Conservation (phyloP, 2,888 invertebrate genomes). For the Xanthorhoe designata region DNA sequence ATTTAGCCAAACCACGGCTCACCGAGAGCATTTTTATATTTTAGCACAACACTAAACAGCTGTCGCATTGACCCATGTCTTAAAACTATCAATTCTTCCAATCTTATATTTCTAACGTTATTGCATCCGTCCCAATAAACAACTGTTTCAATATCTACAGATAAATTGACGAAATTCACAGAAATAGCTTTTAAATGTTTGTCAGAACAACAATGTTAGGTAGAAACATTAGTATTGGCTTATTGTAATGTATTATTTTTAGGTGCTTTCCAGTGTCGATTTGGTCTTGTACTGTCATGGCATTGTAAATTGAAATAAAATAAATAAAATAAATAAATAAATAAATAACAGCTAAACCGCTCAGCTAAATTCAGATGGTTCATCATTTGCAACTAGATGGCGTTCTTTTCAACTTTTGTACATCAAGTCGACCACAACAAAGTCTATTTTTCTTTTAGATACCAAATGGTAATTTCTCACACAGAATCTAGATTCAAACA, state of each 20-base stretch:
- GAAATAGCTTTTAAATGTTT: no score
- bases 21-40: slow-evolving; percentile 3
- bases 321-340: no score
- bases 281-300: no score
- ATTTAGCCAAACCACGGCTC: not conserved
- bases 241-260: no score
- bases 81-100: slow-evolving; percentile 32
- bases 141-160: slow-evolving; percentile 8
- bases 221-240: no score
- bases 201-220: no score
- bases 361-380: not conserved
- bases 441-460: not conserved
- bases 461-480: no score
- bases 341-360: not conserved
- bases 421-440: not conserved
- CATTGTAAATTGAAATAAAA: no score
- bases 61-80: slow-evolving; percentile 12
- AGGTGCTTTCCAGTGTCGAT: no score
- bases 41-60: slow-evolving; percentile 19
- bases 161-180: no score
- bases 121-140: slow-evolving; percentile 23
- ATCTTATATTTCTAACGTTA: slow-evolving; percentile 24
- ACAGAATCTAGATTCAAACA: no score
- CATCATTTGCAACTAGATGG: slow-evolving; percentile 1
- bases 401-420: not conserved